Base-by-base conservation (phyloP, 1,140 invertebrate genomes). In the Dufourea novaeangliae region DNA sequence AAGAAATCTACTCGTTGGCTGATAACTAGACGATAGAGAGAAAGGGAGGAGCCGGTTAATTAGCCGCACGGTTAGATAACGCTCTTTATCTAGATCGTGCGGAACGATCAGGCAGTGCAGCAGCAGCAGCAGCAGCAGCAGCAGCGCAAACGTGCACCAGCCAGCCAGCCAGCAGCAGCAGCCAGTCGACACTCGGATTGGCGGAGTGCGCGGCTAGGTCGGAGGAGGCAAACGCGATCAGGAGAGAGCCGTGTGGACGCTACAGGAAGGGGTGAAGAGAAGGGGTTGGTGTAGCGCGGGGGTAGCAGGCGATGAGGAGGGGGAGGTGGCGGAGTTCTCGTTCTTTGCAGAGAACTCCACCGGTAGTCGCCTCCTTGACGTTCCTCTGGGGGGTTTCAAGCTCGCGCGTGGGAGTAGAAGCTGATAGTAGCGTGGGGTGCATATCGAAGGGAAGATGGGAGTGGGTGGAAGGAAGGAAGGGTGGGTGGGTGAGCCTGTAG, bases 331-430 rank as follows among this genome's bases (percentile, higher is more conserved):
- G 44, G 25, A 82, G 41, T 81, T 66, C 72, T 64, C 62, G 73
- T 83, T 86, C 78, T 85, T 78, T 83, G 74, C 64, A 74, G 68
- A 78, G 84, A 79, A 83, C 82, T 84, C 72, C 77, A 52, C 66
- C 78, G 71, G 83, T 76, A 86, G 80, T 86, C 81, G 81, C 66
- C 83, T 86, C 84, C 72, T 82, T 81, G 85, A 86, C 85, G 81
- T 87, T 83, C 71, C 85, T 86, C 76, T 73, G 63, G 85, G 78
- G 86, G 82, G 75, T 80, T 87, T 87, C 81, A 57, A 83, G 50
- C 63, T 79, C 56, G 72, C 72, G 73, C 59, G 81, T 78, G 76
- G 79, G 70, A 78, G 80, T 78, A 80, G 63, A 84, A 59, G 82
- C 63, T 85, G 79, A 80, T 79, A 87, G 83, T 68, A 77, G 82